Conservation (phyloP, 2,113 vertebrate genomes). For the Heterotilapia buettikoferi region DNA sequence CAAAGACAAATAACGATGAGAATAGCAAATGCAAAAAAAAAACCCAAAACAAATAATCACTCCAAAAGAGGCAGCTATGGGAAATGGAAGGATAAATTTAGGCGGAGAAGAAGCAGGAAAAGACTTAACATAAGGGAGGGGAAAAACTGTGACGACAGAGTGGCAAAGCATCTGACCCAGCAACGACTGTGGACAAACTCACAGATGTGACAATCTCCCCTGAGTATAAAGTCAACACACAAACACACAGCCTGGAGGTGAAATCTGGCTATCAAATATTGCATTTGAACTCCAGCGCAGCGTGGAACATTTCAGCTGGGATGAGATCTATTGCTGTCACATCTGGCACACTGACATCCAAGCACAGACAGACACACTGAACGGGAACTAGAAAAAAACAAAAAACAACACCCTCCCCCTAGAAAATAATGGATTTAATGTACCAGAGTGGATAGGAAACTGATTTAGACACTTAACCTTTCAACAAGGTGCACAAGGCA, state of each 20-base stretch:
- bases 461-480: neutral
- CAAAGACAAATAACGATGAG: neutral
- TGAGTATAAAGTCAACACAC: slow-evolving; percentile 23
- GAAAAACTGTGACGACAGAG: neutral
- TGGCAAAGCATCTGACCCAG: slow-evolving; percentile 34
- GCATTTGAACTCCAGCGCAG: slow-evolving; percentile 4
- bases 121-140: neutral
- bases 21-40: neutral
- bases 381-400: neutral
- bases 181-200: slow-evolving; percentile 37
- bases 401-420: neutral
- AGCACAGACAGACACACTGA: neutral
- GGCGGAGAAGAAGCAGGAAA: neutral
- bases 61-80: neutral
- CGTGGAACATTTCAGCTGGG: neutral
- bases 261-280: slow-evolving; percentile 37
- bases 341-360: slow-evolving; percentile 25
- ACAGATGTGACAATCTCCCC: slow-evolving; percentile 57
- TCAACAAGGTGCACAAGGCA: neutral
- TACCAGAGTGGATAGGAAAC: neutral
- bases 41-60: neutral
- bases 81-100: neutral
- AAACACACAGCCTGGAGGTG: slow-evolving; percentile 29
- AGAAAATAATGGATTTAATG: neutral
- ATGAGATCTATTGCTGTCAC: neutral